phyloP scores from a whole-genome alignment of 2,888 invertebrate species.

The Coleophora flavipennella region DNA sequence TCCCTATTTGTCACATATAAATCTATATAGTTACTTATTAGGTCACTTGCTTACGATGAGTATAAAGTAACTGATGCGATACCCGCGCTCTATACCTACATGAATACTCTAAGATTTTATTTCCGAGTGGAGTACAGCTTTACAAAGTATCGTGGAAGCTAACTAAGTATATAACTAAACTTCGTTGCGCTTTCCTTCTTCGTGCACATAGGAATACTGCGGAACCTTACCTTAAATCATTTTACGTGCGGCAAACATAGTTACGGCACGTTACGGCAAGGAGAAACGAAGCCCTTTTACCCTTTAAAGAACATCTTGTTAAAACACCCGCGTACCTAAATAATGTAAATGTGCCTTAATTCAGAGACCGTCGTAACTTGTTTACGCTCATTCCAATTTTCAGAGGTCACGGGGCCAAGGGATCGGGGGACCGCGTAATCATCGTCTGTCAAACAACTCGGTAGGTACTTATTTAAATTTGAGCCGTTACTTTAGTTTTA shows the following conservation, averaged over 20 bases:
- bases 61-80: no score
- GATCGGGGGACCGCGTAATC: conserved; percentile 21
- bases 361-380: conserved; percentile 34
- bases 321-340: conserved; percentile 44
- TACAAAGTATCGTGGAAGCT: background rate
- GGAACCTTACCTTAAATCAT: conserved; percentile 2
- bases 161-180: conserved; percentile 3
- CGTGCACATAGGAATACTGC: no score
- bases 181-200: background rate
- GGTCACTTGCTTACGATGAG: no score
- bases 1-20: no score
- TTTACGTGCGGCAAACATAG: conserved; percentile 4
- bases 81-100: no score
- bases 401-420: conserved; percentile 6
- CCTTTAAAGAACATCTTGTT: conserved; percentile 27
- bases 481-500: no score
- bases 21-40: no score
- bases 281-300: conserved; percentile 31
- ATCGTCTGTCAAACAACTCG: conserved; percentile 3
- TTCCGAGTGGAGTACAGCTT: no score
- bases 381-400: conserved; percentile 20
- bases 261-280: conserved; percentile 2
- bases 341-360: conserved; percentile 50
- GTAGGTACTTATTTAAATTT: background rate
- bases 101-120: no score